Evolutionary conservation across 2,797 vertebrate species (phyloP), one percentile per base, ranked within the genome.

Genomic region (Lithobates pipiens): DNA sequence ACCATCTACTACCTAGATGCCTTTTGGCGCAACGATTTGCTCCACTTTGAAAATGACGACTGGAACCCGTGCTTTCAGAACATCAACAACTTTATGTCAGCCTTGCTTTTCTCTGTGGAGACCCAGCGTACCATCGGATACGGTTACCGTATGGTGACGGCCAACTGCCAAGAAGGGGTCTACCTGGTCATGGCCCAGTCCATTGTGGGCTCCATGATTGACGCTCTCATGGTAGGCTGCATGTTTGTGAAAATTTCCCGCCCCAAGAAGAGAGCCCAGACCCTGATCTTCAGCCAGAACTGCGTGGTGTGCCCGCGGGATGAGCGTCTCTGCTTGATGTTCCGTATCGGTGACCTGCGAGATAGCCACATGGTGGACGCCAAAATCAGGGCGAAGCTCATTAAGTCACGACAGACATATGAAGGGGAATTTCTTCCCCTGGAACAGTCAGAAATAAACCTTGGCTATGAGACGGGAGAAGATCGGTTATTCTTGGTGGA

Each of bases 241-340:
- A 96, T 97, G 95, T 97, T 97, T 0, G 95, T 96, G 1, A 96
- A 96, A 91, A 96, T 96, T 89, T 96, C 96, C 69, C 90, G 95
- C 71, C 96, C 95, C 7, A 96, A 96, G 90, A 95, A 96, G 88
- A 92, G 95, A 0, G 95, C 96, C 21, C 95, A 96, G 91, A 97
- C 95, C 0, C 91, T 96, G 78, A 95, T 96, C 85, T 97, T 97
- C 92, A 96, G 95, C 90, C 95, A 95, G 85, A 91, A 92, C 83
- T 95, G 95, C 0, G 95, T 96, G 72, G 86, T 97, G 76, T 96
- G 95, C 3, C 91, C 90, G 57, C 93, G 95, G 0, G 95, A 96
- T 0, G 92, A 94, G 80, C 90, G 93, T 73, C 93, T 96, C 57
- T 96, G 95, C 87, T 89, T 96, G 85, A 95, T 96, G 90, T 97